Evolutionary conservation across 2,113 vertebrate species (phyloP).

Genomic region (Pelecanoides urinatrix): DNA sequence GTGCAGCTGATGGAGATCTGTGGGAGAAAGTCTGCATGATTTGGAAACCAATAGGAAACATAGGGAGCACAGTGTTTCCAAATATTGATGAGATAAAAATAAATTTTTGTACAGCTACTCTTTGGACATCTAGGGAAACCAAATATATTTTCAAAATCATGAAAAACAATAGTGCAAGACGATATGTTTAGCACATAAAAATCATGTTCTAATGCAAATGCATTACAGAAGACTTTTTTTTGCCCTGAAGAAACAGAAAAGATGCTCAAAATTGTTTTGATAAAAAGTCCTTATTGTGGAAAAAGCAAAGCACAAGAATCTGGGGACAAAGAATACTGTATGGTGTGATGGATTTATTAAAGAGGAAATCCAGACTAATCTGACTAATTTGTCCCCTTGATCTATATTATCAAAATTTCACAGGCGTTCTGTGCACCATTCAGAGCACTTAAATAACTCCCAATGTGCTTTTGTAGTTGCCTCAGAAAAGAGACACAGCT

Average conservation of each 20-base stretch:
- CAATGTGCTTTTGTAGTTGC: background rate
- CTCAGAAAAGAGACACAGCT: background rate
- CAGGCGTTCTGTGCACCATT: background rate
- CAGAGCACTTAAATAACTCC: background rate
- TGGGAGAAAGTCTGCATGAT: background rate
- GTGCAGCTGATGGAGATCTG: background rate
- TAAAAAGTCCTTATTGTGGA: background rate
- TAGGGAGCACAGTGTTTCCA: background rate
- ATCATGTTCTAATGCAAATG: background rate
- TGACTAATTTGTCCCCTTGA: background rate
- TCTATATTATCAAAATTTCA: constrained; percentile 13
- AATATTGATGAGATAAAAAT: background rate
- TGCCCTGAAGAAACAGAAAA: background rate
- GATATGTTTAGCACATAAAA: background rate
- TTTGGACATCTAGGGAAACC: background rate
- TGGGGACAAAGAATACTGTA: background rate
- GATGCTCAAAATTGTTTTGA: background rate
- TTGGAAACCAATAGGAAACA: background rate
- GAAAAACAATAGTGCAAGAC: background rate
- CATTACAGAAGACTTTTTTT: background rate
- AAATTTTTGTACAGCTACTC: background rate
- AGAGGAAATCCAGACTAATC: background rate
- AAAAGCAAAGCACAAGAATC: background rate
- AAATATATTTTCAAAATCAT: background rate
- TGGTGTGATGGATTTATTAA: background rate